Percentiles rank a stretch among this genome's conserved stretches.
Evolutionary conservation across 2,888 invertebrate species (phyloP).

Genomic region (Bursaphelenchus okinawaensis): DNA sequence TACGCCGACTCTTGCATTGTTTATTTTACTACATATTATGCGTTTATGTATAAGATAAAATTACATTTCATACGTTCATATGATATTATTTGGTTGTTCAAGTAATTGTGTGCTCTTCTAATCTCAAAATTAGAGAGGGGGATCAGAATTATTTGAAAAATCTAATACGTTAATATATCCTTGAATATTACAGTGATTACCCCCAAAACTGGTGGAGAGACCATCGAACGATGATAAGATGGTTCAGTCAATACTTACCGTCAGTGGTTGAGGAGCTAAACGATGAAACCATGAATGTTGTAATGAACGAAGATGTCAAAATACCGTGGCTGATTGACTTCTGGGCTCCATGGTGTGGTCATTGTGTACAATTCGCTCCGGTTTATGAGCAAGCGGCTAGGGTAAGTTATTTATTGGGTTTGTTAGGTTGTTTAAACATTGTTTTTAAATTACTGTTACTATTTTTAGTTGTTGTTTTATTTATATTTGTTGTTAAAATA

Average conservation of each 20-base stretch:
- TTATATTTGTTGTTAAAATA: background rate
- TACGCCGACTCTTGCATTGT: too few species aligned
- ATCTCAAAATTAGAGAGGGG: too few species aligned
- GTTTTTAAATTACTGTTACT: too few species aligned
- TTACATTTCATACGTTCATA: background rate
- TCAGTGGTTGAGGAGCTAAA: slow-evolving; percentile 57
- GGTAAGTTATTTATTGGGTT: slow-evolving; percentile 59
- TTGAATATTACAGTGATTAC: slow-evolving; percentile 41
- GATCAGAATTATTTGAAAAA: too few species aligned
- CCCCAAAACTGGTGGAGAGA: slow-evolving; percentile 66
- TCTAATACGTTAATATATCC: background rate
- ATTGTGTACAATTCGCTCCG: slow-evolving; percentile 68
- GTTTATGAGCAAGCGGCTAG: slow-evolving; percentile 68
- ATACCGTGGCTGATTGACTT: slow-evolving; percentile 63
- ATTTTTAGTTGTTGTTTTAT: background rate
- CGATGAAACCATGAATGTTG: slow-evolving; percentile 38
- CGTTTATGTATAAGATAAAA: background rate
- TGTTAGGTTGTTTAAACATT: background rate
- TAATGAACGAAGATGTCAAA: slow-evolving; percentile 61
- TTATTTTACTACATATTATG: background rate
- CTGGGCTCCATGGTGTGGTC: slow-evolving; percentile 64
- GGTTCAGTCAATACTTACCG: slow-evolving; percentile 68
- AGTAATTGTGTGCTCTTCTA: background rate
- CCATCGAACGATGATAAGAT: slow-evolving; percentile 65
- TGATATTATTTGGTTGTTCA: background rate